These are phyloP conservation scores for Sarcophaga subvicina DNA, from an alignment of 2,888 invertebrate species.

Conservation along the genomic window DNA sequence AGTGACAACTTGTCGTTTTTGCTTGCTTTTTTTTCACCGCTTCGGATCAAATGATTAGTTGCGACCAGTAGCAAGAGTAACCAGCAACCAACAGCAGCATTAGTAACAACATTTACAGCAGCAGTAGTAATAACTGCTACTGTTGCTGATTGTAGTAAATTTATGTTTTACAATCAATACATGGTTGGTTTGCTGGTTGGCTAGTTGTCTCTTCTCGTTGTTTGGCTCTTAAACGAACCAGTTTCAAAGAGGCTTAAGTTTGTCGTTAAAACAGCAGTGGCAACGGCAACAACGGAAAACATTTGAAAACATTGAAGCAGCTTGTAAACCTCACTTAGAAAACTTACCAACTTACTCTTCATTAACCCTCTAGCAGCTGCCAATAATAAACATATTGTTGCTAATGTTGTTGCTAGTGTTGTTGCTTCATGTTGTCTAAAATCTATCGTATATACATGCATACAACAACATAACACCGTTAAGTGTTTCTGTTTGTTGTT, in stretches of 20 bases:
- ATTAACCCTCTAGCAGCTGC: neutral
- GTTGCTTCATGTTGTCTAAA: neutral
- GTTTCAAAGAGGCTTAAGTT: constrained; percentile 42
- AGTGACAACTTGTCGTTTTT: constrained; percentile 72
- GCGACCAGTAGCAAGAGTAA: neutral
- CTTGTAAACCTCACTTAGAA: constrained; percentile 26
- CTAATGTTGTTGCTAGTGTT: neutral
- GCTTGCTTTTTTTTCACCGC: constrained; percentile 70
- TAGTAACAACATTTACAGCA: constrained; percentile 20
- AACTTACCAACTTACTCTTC: neutral
- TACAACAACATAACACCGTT: constrained; percentile 8
- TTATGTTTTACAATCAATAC: constrained; percentile 25
- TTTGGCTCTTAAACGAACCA: constrained; percentile 36
- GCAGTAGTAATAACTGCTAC: constrained; percentile 29
- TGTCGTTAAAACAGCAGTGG: neutral
- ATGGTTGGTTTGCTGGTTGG: constrained; percentile 25
- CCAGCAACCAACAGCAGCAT: constrained; percentile 4
- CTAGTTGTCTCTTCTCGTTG: constrained; percentile 10
- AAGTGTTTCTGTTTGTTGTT: constrained; percentile 43
- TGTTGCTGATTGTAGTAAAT: constrained; percentile 37
- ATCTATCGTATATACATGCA: neutral
- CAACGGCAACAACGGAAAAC: neutral
- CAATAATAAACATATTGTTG: constrained; percentile 11
- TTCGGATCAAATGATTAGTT: constrained; percentile 50
- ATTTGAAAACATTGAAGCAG: constrained; percentile 20